Conservation (phyloP, 2,888 invertebrate genomes). For the Glyphotaelius pellucidus region DNA sequence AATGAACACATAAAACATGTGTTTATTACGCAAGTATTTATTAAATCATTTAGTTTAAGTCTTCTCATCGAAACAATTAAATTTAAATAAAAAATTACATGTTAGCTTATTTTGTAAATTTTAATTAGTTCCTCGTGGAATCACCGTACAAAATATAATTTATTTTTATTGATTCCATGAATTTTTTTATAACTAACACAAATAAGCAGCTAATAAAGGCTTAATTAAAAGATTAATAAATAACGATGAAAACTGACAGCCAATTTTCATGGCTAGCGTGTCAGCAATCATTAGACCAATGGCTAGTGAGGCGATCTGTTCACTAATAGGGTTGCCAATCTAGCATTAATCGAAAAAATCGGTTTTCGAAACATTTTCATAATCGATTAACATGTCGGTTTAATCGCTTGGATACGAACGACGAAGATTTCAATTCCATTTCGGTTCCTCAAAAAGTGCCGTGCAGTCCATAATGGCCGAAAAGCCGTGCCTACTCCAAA, state of each 20-base stretch:
- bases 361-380: background rate
- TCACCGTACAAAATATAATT: background rate
- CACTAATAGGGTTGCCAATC: background rate
- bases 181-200: background rate
- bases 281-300: background rate
- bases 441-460: no score
- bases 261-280: background rate
- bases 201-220: background rate
- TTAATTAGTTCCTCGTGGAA: background rate
- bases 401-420: background rate
- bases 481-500: no score
- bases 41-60: background rate
- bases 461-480: no score
- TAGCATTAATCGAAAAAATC: background rate
- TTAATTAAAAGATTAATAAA: background rate
- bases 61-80: background rate
- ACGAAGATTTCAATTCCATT: no score
- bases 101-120: background rate
- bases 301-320: background rate
- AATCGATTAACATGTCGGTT: background rate
- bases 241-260: background rate
- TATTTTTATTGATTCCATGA: background rate
- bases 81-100: no score
- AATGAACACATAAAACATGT: background rate
- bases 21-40: background rate